Evolutionary conservation across 2,797 vertebrate genomes (phyloP).

Genomic region (Garrulus glandarius): DNA sequence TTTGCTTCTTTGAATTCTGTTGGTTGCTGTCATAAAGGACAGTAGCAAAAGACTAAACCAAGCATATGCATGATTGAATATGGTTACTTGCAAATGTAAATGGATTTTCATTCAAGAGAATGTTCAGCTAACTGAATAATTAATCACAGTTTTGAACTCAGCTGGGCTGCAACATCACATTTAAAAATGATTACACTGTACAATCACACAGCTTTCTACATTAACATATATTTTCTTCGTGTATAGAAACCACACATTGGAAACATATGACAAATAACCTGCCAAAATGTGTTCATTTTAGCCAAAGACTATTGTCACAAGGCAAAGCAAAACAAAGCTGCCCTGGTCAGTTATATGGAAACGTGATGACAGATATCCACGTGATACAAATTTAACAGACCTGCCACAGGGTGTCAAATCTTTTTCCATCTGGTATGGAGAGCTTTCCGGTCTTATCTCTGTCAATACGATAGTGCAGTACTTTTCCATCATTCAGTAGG

Average conservation of each 20-base stretch:
- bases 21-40: background rate
- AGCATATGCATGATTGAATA: background rate
- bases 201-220: background rate
- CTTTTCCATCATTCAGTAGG: constrained; percentile 86
- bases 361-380: background rate
- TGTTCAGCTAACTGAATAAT: background rate
- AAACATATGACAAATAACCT: background rate
- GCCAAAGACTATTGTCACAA: background rate
- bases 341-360: background rate
- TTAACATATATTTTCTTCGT: background rate
- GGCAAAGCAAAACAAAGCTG: background rate
- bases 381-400: constrained; percentile 63
- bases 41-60: background rate
- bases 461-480: constrained; percentile 94
- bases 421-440: constrained; percentile 95
- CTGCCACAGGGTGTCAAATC: constrained; percentile 98
- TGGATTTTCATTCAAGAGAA: background rate
- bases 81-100: background rate
- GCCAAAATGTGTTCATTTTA: background rate
- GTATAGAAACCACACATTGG: background rate
- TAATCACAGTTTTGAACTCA: background rate
- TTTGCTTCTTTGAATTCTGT: background rate
- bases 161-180: background rate
- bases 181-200: background rate
- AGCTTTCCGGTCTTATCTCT: constrained; percentile 86